Conservation (phyloP, 1,140 invertebrate genomes). For the fruit fly (Drosophila melanogaster) region Release_6_plus_ISO1_MT NT_037436.4:2568501-2569000, state of each 20-base stretch:
- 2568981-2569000: constrained; percentile 71
- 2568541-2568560: constrained; percentile 17
- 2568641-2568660: constrained; percentile 51
- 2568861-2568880: not conserved
- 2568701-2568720: not conserved
- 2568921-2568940: constrained; percentile 28
- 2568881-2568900: not conserved
- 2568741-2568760: not conserved
- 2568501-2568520: constrained; percentile 30
- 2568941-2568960: constrained; percentile 5
- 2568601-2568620: constrained; percentile 53
- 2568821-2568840: not conserved
- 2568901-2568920: not conserved
- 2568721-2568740: constrained; percentile 7
- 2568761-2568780: too few species aligned
- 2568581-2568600: constrained; percentile 43
- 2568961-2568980: constrained; percentile 17
- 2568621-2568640: constrained; percentile 53
- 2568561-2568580: constrained; percentile 31
- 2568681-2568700: constrained; percentile 35
- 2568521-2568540: constrained; percentile 65
- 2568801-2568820: not conserved
- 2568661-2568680: constrained; percentile 37
- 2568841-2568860: not conserved
- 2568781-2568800: too few species aligned